Base-by-base conservation (phyloP, 2,797 vertebrate species). In the Cheirogaleus major region DNA sequence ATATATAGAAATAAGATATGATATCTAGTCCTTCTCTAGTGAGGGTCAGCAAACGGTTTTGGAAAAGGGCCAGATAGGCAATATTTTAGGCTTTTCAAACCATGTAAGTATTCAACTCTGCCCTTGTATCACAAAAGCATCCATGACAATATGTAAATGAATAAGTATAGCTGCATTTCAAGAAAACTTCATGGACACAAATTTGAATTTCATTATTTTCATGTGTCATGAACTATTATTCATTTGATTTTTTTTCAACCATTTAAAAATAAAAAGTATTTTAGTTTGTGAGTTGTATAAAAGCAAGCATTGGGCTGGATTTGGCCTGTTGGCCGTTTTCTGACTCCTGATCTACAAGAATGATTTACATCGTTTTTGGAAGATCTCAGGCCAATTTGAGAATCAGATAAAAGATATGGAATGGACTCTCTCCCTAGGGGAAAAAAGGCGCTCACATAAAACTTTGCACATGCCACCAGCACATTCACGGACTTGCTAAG, bases 331-430 rank as follows among this genome's bases (percentile, higher is more conserved):
- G 61, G 52, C 18, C 18, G 14, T 87, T 86, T 78, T 61, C 35
- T 35, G 43, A 55, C 13, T 41, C 50, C 32, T 85, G 43, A 86
- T 81, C 69, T 65, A 8, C n/a, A 65, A 52, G 67, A 55, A 50
- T 43, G 82, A 76, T n/a, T 87, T 23, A 80, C 75, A 63, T 48
- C 30, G 25, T 55, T 95, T 94, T 84, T 82, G 72, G 85, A 87
- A 88, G 73, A 41, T 86, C 91, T 95, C 73, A 32, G 82, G 69
- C 30, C 30, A 87, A 25, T 75, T 32, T 43, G 67, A 95, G 35
- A 93, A 80, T 32, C 67, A 81, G 27, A 92, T 78, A 81, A 89
- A 76, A 89, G 32, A 25, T 85, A 52, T 12, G 41, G 22, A 86
- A 65, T 22, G 38, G 82, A 73, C 13, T 4, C 25, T 92, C 3